Base-by-base conservation (phyloP, 2,113 vertebrate genomes). In the Odocoileus virginianus region DNA sequence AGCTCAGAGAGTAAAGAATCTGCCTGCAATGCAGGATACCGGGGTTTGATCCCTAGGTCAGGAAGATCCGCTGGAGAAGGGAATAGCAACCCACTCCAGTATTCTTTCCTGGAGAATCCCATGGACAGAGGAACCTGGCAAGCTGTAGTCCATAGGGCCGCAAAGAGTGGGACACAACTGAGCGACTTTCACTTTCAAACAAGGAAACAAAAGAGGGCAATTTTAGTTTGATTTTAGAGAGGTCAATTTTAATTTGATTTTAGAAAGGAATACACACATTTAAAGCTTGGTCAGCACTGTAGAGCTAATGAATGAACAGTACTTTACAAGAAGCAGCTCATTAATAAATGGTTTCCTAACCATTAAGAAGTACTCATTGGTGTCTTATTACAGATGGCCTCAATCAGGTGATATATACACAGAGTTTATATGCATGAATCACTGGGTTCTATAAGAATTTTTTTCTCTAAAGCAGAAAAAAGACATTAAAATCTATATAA, bases 281-380 rank as follows among this genome's bases (percentile, higher is more conserved):
- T 79, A 85, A 89, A 81, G 58, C 55, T 50, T 40, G 52, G 61
- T 87, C 17, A 71, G 95, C 40, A 64, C 27, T 95, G 90, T 28
- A 60, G 17, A 93, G 54, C 57, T 79, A 87, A 93, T 74, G 50
- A 89, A 96, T 30, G 57, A 60, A 74, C 13, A 58, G 33, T 57
- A 30, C 45, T 76, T 92, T 93, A 61, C 36, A 93, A 79, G 86
- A 84, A 87, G n/a, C 61, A 76, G 67, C 52, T 93, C 89, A 57
- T 91, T 84, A 94, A 74, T 83, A 94, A 94, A 17, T 95, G 64
- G 52, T 61, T 87, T 88, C 36, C 13, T 89, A 12, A 61, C 82
- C 27, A 91, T 40, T 95, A 93, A 81, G 89, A 97, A 93, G 64
- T 87, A 74, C 30, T 96, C 81, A 96, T 88, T 97, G 87, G 81